These are phyloP conservation scores for Andrena bicolor DNA, from an alignment of 2,888 invertebrate genomes.

Conservation along the genomic window DNA sequence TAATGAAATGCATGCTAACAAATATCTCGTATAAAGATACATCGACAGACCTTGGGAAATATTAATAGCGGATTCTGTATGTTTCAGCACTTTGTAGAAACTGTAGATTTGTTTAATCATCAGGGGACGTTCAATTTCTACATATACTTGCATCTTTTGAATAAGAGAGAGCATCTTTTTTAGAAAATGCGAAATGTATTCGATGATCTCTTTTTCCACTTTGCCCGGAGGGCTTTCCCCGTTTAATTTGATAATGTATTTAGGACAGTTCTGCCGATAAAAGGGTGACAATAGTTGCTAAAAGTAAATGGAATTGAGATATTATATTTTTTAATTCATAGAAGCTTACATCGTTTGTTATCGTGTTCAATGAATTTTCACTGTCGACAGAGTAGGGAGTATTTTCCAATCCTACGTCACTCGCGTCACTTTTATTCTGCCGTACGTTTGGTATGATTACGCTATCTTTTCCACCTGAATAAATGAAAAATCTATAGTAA, in stretches of 20 bases:
- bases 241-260: conserved; percentile 26
- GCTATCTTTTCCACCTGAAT: conserved; percentile 17
- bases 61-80: conserved; percentile 54
- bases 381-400: conserved; percentile 8
- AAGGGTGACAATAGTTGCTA: not conserved
- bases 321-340: conserved; percentile 8
- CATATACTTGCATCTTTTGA: conserved; percentile 65
- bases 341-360: conserved; percentile 16
- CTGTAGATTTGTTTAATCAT: conserved; percentile 55
- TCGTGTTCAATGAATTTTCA: conserved; percentile 14
- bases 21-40: not conserved
- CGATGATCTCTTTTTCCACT: conserved; percentile 55
- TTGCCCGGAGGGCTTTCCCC: conserved; percentile 39
- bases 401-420: conserved; percentile 20
- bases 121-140: conserved; percentile 62
- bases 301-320: conserved; percentile 7
- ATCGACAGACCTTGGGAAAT: conserved; percentile 55
- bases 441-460: conserved; percentile 9
- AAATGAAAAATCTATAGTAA: conserved; percentile 2
- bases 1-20: not conserved
- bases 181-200: conserved; percentile 52
- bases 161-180: conserved; percentile 66
- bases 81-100: conserved; percentile 57
- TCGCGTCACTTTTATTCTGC: conserved; percentile 12
- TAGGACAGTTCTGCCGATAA: conserved; percentile 36